Evolutionary conservation across 2,113 vertebrate species (phyloP), one percentile per base, ranked within the genome.

Genomic region (Falcunculus frontatus): DNA sequence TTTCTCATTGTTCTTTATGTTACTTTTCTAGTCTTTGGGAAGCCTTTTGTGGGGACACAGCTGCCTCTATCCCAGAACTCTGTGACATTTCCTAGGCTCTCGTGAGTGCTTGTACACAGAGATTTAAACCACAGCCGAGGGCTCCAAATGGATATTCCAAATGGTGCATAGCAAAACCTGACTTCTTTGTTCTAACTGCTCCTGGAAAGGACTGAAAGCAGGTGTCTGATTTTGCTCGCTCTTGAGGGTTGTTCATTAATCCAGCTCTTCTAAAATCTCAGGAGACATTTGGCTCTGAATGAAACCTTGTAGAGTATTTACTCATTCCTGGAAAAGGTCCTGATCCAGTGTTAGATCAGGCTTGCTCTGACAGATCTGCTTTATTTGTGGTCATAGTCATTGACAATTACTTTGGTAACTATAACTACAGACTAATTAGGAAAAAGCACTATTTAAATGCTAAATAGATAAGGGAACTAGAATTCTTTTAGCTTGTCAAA

Each of bases 401-500:
- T 95, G 92, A 72, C 95, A 96, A 95, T 96, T 92, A 93, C 86
- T 95, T 95, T 93, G 84, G 95, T 96, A 95, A 95, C 89, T 96
- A 86, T 96, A 96, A 97, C 86, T 95, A 60, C 91, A 95, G 77
- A 81, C 94, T 96, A 96, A 97, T 97, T 97, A 95, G 52, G 62
- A 79, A 87, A 89, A 72, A 91, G 81, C 62, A 90, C 78, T 83
- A 95, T 96, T 96, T 96, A 96, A 95, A 89, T 42, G 27, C 89
- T 97, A 96, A 96, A 96, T 77, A 96, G 96, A 94, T 97, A 96
- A 95, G 84, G 56, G 83, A 87, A 89, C 90, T 83, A 49, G 81
- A 87, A 92, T 97, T 95, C 90, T 96, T 97, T 90, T 37, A 94
- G 88, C 95, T 89, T 97, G 95, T 97, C 95, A 97, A 84, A 97